Percentiles rank a stretch among this genome's conserved stretches.
These are phyloP conservation scores for Cataglyphis altisquamis DNA, from an alignment of 2,888 invertebrate genomes.

Conservation along the genomic window DNA sequence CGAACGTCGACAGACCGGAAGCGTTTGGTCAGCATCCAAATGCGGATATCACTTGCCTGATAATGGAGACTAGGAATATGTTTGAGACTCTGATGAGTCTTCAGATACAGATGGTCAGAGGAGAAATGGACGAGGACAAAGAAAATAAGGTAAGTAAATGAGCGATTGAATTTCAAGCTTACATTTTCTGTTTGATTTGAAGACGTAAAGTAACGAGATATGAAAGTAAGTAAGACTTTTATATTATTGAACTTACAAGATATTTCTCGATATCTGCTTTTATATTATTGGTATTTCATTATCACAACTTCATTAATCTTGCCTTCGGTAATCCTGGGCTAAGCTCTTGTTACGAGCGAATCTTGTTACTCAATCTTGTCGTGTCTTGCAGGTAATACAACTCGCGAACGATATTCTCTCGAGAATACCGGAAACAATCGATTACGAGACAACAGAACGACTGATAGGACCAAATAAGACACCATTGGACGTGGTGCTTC, in stretches of 20 bases:
- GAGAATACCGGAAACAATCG: conserved; percentile 92
- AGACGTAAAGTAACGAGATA: not conserved
- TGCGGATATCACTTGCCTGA: conserved; percentile 95
- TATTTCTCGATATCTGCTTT: not conserved
- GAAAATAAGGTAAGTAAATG: conserved; percentile 90
- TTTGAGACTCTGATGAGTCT: conserved; percentile 93
- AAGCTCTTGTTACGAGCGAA: not conserved
- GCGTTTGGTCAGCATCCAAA: conserved; percentile 96
- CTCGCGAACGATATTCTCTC: conserved; percentile 91
- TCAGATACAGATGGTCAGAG: conserved; percentile 89
- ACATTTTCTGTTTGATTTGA: not conserved
- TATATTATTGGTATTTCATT: not conserved
- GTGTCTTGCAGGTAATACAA: conserved; percentile 87
- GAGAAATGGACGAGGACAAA: conserved; percentile 88
- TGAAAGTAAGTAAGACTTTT: not conserved
- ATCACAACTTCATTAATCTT: conserved; percentile 11
- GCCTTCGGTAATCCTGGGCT: not conserved
- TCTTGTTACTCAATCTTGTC: not conserved
- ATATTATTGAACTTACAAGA: not conserved
- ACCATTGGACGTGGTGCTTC: conserved; percentile 94
- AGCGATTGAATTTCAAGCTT: not conserved
- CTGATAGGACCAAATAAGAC: conserved; percentile 91
- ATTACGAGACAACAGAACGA: conserved; percentile 92
- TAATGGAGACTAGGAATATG: conserved; percentile 92
- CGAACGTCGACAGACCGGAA: conserved; percentile 93